A percentile compares a stretch with the other conserved stretches of the same genome.
Conservation (phyloP, 2,888 invertebrate genomes). For the Synergus gifuensis region DNA sequence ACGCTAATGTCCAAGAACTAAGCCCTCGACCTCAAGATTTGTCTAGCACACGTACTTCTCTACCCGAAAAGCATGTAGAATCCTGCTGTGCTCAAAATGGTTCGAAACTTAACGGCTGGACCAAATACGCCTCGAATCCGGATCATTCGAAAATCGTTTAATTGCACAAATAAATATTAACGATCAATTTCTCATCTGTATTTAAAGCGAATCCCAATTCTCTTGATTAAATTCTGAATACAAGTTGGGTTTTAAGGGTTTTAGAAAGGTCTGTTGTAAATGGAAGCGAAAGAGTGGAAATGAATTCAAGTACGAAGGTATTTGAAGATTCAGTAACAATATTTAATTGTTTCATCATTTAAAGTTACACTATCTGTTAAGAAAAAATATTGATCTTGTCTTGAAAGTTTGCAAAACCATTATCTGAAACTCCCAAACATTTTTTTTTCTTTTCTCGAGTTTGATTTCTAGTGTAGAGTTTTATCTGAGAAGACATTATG, state of each 20-base stretch:
- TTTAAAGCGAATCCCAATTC: neutral
- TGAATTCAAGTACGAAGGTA: neutral
- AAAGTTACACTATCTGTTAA: too few relatives aligned
- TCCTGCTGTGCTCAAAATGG: neutral
- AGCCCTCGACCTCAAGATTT: constrained; percentile 14
- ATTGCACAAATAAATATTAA: constrained; percentile 10
- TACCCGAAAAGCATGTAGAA: constrained; percentile 11
- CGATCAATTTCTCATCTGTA: constrained; percentile 15
- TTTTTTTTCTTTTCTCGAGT: neutral
- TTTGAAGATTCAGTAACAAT: neutral
- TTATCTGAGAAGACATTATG: constrained; percentile 42
- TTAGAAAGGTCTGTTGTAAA: neutral
- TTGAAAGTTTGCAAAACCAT: too few relatives aligned
- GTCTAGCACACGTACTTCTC: neutral
- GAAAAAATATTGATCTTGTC: too few relatives aligned
- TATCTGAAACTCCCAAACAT: neutral
- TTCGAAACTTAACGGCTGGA: constrained; percentile 11
- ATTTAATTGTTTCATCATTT: too few relatives aligned
- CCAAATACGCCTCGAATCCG: neutral
- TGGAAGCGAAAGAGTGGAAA: neutral
- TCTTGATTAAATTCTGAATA: constrained; percentile 8
- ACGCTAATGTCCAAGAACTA: constrained; percentile 19
- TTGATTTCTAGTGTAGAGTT: neutral
- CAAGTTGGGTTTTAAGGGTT: constrained; percentile 1
- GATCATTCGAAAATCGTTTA: neutral